Percentiles rank a stretch among this genome's conserved stretches.
phyloP scores from a whole-genome alignment of 2,113 vertebrate genomes.

The Cephalopholis sonnerati region DNA sequence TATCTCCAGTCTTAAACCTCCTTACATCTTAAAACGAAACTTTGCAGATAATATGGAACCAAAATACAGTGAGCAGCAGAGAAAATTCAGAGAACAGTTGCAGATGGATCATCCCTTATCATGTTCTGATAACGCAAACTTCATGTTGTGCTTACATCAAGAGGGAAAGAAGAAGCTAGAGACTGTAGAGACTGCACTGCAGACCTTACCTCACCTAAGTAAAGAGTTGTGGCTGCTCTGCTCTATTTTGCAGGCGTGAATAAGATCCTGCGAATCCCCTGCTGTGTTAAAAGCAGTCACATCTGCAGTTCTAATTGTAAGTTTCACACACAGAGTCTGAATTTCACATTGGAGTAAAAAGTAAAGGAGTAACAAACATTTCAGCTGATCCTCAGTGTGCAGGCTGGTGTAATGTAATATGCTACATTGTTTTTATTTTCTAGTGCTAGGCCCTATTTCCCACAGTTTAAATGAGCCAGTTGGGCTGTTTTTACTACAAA shows the following conservation, averaged over 20 bases:
- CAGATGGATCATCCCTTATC: neutral
- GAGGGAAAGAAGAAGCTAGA: neutral
- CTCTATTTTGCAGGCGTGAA: slow-evolving; percentile 24
- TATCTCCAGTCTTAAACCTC: neutral
- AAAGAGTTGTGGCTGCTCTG: slow-evolving; percentile 20
- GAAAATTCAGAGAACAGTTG: neutral
- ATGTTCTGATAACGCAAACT: neutral
- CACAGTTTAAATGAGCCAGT: neutral
- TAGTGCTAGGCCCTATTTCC: neutral
- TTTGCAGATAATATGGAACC: neutral
- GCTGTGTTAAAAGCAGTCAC: neutral
- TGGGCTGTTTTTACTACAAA: too few relatives aligned
- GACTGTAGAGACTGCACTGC: neutral
- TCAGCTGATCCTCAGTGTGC: neutral
- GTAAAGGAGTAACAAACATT: neutral
- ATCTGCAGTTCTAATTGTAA: neutral
- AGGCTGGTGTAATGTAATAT: neutral
- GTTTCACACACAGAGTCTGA: neutral
- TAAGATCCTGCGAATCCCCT: slow-evolving; percentile 20
- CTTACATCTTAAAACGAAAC: neutral
- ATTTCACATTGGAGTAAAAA: slow-evolving; percentile 13
- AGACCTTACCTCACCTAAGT: neutral
- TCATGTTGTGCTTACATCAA: neutral
- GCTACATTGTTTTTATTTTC: neutral
- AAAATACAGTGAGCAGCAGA: neutral